A percentile compares a stretch with the other conserved stretches of the same genome.
Conservation (phyloP, 1,140 invertebrate species). For the Drosophila melanica region DNA sequence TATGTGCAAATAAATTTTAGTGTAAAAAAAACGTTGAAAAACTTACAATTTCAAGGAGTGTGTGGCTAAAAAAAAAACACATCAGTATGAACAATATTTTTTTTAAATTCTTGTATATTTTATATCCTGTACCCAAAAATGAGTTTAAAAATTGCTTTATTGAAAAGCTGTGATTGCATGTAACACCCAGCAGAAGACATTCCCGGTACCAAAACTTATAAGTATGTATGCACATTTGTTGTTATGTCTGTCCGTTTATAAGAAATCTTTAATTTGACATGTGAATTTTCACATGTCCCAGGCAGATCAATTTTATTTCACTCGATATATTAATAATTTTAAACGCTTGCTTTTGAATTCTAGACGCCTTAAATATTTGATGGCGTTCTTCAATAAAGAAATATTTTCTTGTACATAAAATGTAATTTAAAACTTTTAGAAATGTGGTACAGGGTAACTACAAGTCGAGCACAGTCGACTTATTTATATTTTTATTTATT, state of each 20-base stretch:
- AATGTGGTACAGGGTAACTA: background rate
- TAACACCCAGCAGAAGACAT: background rate
- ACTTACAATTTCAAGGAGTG: background rate
- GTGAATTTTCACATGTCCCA: background rate
- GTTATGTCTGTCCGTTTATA: background rate
- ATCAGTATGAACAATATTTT: background rate
- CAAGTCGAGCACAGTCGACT: background rate
- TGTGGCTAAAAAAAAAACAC: background rate
- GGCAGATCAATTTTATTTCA: background rate
- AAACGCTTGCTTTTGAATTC: too few species aligned
- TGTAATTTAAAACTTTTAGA: too few species aligned
- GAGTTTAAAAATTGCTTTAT: background rate
- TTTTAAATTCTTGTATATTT: too few species aligned
- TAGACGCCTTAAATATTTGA: too few species aligned
- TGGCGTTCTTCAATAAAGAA: too few species aligned
- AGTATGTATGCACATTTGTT: background rate
- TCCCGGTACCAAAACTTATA: background rate
- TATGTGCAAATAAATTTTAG: background rate
- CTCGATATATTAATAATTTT: background rate
- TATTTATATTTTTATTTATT: background rate
- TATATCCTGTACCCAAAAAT: slow-evolving; percentile 10
- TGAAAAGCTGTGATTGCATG: background rate
- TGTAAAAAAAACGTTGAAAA: background rate
- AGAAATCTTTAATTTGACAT: background rate
- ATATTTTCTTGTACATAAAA: background rate